Evolutionary conservation across 2,797 vertebrate genomes (phyloP), one percentile per base, ranked within the genome.

Genomic region (Ficedula albicollis): DNA sequence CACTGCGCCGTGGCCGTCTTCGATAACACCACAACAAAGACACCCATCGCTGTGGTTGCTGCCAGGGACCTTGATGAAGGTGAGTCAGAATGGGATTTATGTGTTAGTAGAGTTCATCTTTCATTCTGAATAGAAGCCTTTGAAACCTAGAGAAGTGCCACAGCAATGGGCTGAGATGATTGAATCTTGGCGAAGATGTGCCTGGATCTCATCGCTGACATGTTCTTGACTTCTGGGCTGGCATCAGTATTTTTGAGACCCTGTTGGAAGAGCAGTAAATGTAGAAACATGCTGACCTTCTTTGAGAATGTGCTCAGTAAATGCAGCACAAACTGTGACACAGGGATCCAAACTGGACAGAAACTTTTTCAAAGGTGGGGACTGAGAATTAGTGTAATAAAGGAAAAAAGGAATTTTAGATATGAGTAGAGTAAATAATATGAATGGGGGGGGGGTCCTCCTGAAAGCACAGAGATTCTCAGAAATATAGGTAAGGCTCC

Each of bases 11-110:
- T 99, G 94, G 99, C 98, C 0, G 98, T 99, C 94, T 99, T 99
- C 17, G 99, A 99, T 97, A 99, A 99, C 98, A 99, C 99, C 32
- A 99, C 99, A 0, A 96, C 99, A 60, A 98, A 98, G 91, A 99
- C 99, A 1, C 99, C 99, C 1, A 94, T 99, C 15, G 98, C 99
- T 0, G 99, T 99, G 81, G 96, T 99, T 26, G 98, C 98, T 90
- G 99, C 99, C 96, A 98, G 98, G 85, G 99, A 99, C 95, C 98
- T 99, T 6, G 99, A 99, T 97, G 98, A 98, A 83, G 99, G 99
- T 99, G 96, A 95, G 97, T 93, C 49, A 67, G 55, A 88, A 49
- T 27, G 27, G 56, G 80, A 56, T 90, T 77, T 69, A 49, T 29
- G 55, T 72, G 69, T 69, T 58, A 59, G 43, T 16, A 43, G 36